Conservation (phyloP, 35 echinoderm and acorn worm species). For the Holothuria glaberrima region DNA sequence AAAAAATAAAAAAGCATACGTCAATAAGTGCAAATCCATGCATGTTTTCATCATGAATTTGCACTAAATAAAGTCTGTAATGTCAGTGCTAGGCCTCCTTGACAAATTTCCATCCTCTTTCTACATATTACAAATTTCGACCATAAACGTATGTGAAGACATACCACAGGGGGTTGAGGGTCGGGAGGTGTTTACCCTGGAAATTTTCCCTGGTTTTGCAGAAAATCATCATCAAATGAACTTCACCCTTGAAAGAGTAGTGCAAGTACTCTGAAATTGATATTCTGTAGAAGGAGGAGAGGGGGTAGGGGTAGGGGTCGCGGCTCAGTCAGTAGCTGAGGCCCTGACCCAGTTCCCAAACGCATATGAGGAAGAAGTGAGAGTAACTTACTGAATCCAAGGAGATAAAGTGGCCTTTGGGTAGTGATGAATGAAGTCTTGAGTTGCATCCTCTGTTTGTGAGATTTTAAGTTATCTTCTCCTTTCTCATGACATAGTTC, state of each 20-base stretch:
- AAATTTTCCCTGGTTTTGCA: no score
- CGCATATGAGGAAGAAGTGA: not conserved
- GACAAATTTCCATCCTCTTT: not conserved
- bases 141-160: no score
- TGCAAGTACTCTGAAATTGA: no score
- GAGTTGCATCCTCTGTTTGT: not conserved
- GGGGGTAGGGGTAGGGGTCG: no score
- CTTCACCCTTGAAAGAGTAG: no score
- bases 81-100: not conserved
- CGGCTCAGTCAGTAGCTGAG: no score
- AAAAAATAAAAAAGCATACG: not conserved
- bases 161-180: no score
- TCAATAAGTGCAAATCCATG: not conserved
- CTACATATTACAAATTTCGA: not conserved
- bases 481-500: not conserved
- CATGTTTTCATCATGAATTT: not conserved
- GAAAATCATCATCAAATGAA: no score
- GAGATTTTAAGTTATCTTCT: not conserved
- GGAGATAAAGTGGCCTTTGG: not conserved
- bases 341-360: no score
- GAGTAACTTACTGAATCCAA: conserved; percentile 14
- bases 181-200: no score
- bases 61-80: not conserved
- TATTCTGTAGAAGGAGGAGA: no score
- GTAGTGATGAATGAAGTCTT: not conserved